Conservation (phyloP, 2,113 vertebrate genomes). For the Myxocyprinus asiaticus region DNA sequence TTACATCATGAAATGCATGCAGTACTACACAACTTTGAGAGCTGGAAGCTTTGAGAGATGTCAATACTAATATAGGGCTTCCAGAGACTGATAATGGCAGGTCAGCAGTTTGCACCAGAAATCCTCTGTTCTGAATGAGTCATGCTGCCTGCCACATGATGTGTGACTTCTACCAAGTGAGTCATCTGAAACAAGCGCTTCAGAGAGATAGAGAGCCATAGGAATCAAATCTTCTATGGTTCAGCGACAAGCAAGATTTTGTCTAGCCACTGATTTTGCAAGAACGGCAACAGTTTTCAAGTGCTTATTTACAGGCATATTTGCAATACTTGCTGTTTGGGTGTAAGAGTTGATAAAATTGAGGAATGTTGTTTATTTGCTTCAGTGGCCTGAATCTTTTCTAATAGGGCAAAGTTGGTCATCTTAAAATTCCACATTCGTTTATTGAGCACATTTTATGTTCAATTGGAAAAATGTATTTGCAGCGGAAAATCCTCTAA, state of each 20-base stretch:
- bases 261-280: not conserved
- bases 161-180: conserved; percentile 70
- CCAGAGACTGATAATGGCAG: conserved; percentile 49
- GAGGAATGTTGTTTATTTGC: not conserved
- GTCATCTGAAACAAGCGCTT: conserved; percentile 66
- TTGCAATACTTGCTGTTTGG: not conserved
- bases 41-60: conserved; percentile 27
- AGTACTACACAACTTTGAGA: not conserved
- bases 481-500: not conserved
- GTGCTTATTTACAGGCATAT: not conserved
- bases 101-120: conserved; percentile 55
- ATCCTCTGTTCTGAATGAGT: conserved; percentile 65
- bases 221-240: conserved; percentile 45
- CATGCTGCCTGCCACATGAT: conserved; percentile 70
- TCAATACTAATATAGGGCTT: conserved; percentile 43
- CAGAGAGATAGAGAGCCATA: conserved; percentile 49
- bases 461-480: not conserved
- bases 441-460: not conserved
- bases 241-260: conserved; percentile 9
- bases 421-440: not conserved
- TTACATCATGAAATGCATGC: not conserved
- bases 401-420: not conserved
- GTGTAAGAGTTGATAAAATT: not conserved
- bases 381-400: not conserved
- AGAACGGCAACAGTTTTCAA: not conserved